Evolutionary conservation across 2,888 invertebrate species (phyloP).

Genomic region (Oxycera nigricornis): DNA sequence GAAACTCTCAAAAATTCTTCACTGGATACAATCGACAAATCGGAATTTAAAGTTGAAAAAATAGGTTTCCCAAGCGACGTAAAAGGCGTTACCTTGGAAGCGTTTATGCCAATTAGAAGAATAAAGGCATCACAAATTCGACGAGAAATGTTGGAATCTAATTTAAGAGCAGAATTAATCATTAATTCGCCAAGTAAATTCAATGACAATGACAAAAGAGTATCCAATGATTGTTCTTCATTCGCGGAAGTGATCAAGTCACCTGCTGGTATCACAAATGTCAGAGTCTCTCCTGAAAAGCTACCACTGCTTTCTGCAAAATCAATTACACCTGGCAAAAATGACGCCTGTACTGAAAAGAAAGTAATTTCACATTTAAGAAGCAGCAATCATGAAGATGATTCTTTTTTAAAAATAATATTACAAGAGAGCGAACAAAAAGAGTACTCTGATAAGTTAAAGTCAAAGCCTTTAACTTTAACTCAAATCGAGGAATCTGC

Average conservation of each 20-base stretch:
- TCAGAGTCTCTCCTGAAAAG: not conserved
- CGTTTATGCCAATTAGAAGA: slow-evolving; percentile 52
- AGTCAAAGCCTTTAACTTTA: slow-evolving; percentile 74
- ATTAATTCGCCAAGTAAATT: slow-evolving; percentile 48
- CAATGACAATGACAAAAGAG: slow-evolving; percentile 48
- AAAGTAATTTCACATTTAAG: not conserved
- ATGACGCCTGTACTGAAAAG: too few relatives aligned
- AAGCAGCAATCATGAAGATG: slow-evolving; percentile 51
- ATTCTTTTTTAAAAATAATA: slow-evolving; percentile 68
- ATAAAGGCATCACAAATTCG: slow-evolving; percentile 67
- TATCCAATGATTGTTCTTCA: slow-evolving; percentile 52
- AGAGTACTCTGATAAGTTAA: slow-evolving; percentile 73
- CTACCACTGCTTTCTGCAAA: not conserved
- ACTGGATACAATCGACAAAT: not conserved
- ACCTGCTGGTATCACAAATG: slow-evolving; percentile 21
- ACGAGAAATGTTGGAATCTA: slow-evolving; percentile 64
- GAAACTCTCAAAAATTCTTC: slow-evolving; percentile 61
- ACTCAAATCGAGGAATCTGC: slow-evolving; percentile 91
- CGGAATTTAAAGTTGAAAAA: not conserved
- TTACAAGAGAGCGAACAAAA: slow-evolving; percentile 77
- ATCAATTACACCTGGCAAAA: not conserved
- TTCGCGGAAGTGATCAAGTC: slow-evolving; percentile 58
- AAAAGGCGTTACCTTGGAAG: slow-evolving; percentile 52
- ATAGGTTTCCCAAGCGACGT: not conserved
- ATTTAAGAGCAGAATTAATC: slow-evolving; percentile 50